phyloP scores from a whole-genome alignment of 2,888 invertebrate species.

The Synergus laeviventris region DNA sequence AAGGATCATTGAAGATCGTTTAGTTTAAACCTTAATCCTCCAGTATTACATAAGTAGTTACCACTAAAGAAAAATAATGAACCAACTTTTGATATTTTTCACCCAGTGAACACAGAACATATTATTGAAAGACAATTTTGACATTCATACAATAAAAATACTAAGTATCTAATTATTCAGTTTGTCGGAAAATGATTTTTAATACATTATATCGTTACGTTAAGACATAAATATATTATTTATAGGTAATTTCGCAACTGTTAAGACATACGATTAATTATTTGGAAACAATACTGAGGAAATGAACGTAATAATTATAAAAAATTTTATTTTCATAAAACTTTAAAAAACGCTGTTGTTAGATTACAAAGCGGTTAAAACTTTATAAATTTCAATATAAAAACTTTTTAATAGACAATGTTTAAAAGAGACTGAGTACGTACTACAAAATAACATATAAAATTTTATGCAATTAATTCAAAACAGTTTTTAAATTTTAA shows the following conservation, averaged over 20 bases:
- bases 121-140: conserved; percentile 7
- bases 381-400: background rate
- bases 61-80: background rate
- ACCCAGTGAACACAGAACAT: background rate
- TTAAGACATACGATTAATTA: background rate
- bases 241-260: conserved; percentile 7
- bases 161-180: background rate
- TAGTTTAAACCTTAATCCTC: conserved; percentile 6
- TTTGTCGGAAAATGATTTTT: conserved; percentile 4
- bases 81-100: conserved; percentile 16
- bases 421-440: background rate
- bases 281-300: background rate
- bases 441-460: background rate
- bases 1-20: background rate
- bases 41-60: conserved; percentile 27
- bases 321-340: background rate
- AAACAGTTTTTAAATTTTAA: background rate
- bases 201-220: background rate
- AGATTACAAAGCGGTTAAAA: background rate
- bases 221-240: background rate
- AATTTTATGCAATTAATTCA: background rate
- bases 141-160: conserved; percentile 10
- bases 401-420: background rate
- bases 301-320: background rate
- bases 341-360: background rate